Base-by-base conservation (phyloP, 2,888 invertebrate species). In the Chrysodeixis includens region DNA sequence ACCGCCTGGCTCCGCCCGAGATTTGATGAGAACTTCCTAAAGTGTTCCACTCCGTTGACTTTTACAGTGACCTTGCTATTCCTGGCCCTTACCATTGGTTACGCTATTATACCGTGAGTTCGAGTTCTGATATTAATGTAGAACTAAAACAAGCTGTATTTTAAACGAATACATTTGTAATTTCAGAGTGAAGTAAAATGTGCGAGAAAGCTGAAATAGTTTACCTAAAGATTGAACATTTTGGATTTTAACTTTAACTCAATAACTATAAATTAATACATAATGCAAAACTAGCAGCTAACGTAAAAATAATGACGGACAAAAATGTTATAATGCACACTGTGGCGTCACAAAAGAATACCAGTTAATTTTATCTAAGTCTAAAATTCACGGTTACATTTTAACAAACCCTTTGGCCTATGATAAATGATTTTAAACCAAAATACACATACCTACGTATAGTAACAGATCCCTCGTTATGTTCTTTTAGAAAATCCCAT, bases 11-110 rank as follows among this genome's bases (percentile, higher is more conserved):
- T 79, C 78, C 73, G 78, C 77, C 82, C 81, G 85, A 84, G 85
- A 87, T 91, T 90, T 88, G 90, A 88, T 88, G 86, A 84, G 85
- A 86, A 90, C 88, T 90, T 88, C 81, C 88, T 84, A 88, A 90
- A 90, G 86, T 89, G 87, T 91, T 92, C 83, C 89, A 82, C 85
- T 85, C 84, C 83, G 90, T 84, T 90, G 88, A 84, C 79, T 90
- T 89, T 90, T 82, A 84, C 78, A 85, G 83, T 89, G 89, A 90
- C 90, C 90, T 89, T 88, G 89, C 88, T 88, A 86, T 86, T 86
- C 81, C 82, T 79, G 81, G 61, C 62, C 73, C 75, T 76, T 81
- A 86, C 83, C 70, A 76, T 62, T 68, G 63, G 74, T 71, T 62
- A 62, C 35, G 55, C 32, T 49, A 70, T 65, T 44, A 44, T n/a